A percentile compares a stretch with the other conserved stretches of the same genome.
phyloP scores from a whole-genome alignment of 2,113 vertebrate genomes.

The Cephalophus harveyi region DNA sequence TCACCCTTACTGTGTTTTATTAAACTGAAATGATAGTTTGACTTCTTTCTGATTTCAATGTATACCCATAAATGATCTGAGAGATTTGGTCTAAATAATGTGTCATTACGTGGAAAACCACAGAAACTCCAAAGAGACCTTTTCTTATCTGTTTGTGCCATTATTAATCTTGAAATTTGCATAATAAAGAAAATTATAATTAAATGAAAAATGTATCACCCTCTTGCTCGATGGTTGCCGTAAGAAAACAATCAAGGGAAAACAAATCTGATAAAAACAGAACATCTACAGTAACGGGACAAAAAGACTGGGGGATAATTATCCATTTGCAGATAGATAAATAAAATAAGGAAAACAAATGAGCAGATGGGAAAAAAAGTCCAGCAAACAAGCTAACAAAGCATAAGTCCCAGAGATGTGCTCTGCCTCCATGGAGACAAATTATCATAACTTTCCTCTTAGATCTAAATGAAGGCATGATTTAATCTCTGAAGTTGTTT shows the following conservation, averaged over 20 bases:
- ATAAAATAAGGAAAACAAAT: conserved; percentile 53
- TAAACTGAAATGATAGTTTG: conserved; percentile 57
- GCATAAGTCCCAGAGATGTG: background rate
- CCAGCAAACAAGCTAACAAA: conserved; percentile 46
- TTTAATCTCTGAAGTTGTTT: conserved; percentile 57
- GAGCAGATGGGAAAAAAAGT: conserved; percentile 34
- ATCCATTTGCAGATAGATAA: conserved; percentile 46
- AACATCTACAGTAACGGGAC: background rate
- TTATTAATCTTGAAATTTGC: conserved; percentile 77
- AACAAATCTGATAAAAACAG: conserved; percentile 53
- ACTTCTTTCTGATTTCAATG: conserved; percentile 68
- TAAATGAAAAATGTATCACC: conserved; percentile 62
- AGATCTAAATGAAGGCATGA: conserved; percentile 49
- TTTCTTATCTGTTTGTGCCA: conserved; percentile 70
- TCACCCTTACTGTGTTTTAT: conserved; percentile 24
- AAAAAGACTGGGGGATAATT: background rate
- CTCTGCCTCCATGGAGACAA: conserved; percentile 55
- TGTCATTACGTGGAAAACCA: conserved; percentile 66
- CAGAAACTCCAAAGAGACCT: conserved; percentile 49
- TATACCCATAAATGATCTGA: conserved; percentile 58
- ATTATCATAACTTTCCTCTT: conserved; percentile 46
- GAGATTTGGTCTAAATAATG: conserved; percentile 65
- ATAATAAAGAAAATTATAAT: conserved; percentile 73
- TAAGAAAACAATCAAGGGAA: conserved; percentile 59
- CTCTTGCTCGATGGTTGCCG: conserved; percentile 28